Evolutionary conservation across 2,888 invertebrate genomes (phyloP), one percentile per base, ranked within the genome.

Genomic region (Morpho deidamia): DNA sequence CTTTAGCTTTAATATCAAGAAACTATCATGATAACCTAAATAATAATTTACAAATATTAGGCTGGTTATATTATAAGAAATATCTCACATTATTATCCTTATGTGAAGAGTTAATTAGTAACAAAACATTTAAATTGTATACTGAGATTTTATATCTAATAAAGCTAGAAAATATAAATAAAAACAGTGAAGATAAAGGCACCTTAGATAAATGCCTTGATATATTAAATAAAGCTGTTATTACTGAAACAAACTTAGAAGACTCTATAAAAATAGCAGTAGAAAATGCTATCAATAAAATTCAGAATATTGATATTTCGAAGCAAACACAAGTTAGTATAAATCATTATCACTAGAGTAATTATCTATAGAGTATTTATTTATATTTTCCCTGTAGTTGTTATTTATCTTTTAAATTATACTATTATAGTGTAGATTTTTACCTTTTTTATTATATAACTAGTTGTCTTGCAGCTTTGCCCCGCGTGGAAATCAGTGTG

Each of bases 41-140:
- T 58, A 77, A 83, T 58, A 93, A 92, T 64, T 83, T 92, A 53
- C 87, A 91, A 68, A 71, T 96, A 23, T 76, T 95, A 59, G 96
- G 96, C 7, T 90, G 92, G 76, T 81, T 92, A 4, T 74, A 93
- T 44, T 93, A 92, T 68, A 92, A 92, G 64, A 95, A 95, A 74
- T 93, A 93, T 85, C 85, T 92, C 8, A 85, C 90, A 66, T 66
- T 82, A 51, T 57, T 63, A 34, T 43, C 57, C 5, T 51, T 76
- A 11, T 76, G 76, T 74, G 62, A 82, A 62, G 61, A 65, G 59
- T 48, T 80, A 44, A 64, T 59, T 51, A 68, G 74, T 63, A 57
- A 61, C 7, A 56, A 68, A 48, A 65, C 75, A 56, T 74, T 75
- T 55, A 82, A 80, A 69, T 53, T 83, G 3, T 79, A 68, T 55